A percentile compares a stretch with the other conserved stretches of the same genome.
phyloP scores from a whole-genome alignment of 2,797 vertebrate genomes.

The Sarcophilus harrisii region DNA sequence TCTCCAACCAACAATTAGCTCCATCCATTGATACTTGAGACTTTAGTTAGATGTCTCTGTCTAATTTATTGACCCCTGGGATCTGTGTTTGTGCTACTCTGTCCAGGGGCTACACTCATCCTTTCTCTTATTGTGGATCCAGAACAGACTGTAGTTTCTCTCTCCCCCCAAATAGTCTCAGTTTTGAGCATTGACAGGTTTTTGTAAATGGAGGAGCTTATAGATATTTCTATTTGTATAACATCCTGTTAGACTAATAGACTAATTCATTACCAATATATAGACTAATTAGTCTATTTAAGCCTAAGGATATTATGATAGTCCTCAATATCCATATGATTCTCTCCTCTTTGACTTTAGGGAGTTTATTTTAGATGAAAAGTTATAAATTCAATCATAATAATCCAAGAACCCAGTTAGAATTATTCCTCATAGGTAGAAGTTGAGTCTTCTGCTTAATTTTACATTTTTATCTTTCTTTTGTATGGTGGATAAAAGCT shows the following conservation, averaged over 20 bases:
- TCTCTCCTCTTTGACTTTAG: neutral
- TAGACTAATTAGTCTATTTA: neutral
- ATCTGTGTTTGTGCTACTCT: neutral
- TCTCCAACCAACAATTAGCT: neutral
- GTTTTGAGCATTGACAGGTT: neutral
- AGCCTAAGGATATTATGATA: neutral
- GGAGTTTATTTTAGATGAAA: neutral
- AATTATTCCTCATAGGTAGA: neutral
- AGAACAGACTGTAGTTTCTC: neutral
- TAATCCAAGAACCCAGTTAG: neutral
- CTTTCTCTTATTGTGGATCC: neutral
- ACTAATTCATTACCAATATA: too few relatives aligned
- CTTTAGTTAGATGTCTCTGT: neutral
- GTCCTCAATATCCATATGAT: neutral
- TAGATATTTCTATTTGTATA: too few relatives aligned
- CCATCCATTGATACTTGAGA: neutral
- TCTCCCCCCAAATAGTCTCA: neutral
- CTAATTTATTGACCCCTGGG: neutral
- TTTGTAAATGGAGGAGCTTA: neutral
- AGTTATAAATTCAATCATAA: neutral
- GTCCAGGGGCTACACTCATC: neutral
- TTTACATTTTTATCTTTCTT: neutral
- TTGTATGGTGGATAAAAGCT: too few relatives aligned
- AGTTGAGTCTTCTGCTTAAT: neutral
- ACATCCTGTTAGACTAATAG: too few relatives aligned